Base-by-base conservation (phyloP, 2,113 vertebrate genomes). In the Romanogobio albipinnatus region DNA sequence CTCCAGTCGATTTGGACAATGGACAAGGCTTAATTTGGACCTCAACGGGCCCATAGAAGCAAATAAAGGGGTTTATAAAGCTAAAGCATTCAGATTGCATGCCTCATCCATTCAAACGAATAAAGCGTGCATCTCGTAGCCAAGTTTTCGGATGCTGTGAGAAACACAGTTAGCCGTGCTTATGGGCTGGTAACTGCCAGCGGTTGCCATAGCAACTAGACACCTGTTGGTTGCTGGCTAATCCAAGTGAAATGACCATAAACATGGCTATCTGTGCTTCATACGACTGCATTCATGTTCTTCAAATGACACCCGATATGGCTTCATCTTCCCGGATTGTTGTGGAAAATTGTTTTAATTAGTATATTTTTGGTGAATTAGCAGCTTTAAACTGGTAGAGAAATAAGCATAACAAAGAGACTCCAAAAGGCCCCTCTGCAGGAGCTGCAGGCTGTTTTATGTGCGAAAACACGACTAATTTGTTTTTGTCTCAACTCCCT, bases 161-260 rank as follows among this genome's bases (percentile, higher is more conserved):
- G 66, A 82, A 82, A 82, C 79, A 81, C 80, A 82, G 80, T 71
- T 71, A 53, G 45, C 49, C 47, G 17, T 82, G 81, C 47, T 71
- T 71, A 82, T 82, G 66, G 66, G 66, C 66, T 82, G 81, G 81
- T 71, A 56, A 81, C 26, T 70, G 81, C 26, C 66, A 73, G 33
- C 3, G 14, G 81, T 82, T 14, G 8, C 66, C 51, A 82, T 82
- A 26, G 66, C 80, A 82, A 82, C 81, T 58, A 43, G 81, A 73
- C 81, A 82, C 81, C 64, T 82, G 81, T 71, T 71, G 66, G 49
- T 82, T 82, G 58, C 47, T 82, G 81, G 81, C 81, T 82, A 58
- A 71, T 70, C 81, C 66, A 71, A 71, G 6, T 51, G 26, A 71
- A 82, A 82, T 82, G 71, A 82, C 29, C 66, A 58, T 82, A 82